Base-by-base conservation (phyloP, 2,888 invertebrate genomes). In the Chorisops tibialis region DNA sequence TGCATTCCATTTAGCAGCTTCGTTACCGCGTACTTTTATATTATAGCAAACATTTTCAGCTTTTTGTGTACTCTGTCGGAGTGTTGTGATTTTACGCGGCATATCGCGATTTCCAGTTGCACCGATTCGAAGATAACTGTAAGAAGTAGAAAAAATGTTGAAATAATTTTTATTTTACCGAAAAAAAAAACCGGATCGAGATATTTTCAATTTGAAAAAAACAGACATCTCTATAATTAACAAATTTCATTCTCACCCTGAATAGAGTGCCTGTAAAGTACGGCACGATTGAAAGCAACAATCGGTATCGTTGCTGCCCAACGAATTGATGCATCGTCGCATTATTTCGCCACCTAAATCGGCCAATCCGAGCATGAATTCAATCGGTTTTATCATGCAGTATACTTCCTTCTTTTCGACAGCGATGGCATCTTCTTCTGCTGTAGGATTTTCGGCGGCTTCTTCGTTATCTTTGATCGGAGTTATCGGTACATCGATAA, bases 301-400 rank as follows among this genome's bases (percentile, higher is more conserved):
- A 2, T 83, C 82, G 12, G 86, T 83, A 67, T 92, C 87, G 0
- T 92, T 92, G 63, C 83, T 83, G 0, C 89, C 86, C 61, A 94
- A 82, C 69, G 88, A 87, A 72, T 89, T 91, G 6, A 96, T 91
- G 59, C 93, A 91, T 68, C 87, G 85, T 52, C 95, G 82, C 95
- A 96, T 96, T 45, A 95, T 75, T 75, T 96, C 96, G 0, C 95
- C 95, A 0, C 92, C 93, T 24, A 94, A 80, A 78, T 96, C 95
- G 0, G 89, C 88, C 37, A 95, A 76, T 0, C 95, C 95, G 41
- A 95, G 77, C 72, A 95, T 81, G 51, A 82, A 85, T 67, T 85
- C 85, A 16, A 73, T 72, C 3, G 81, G 80, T 14, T 82, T 77
- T 6, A 85, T 70, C 14, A 71, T 67, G 37, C 76, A 76, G 9